Base-by-base conservation (phyloP, 2,113 vertebrate genomes). In the Galemys pyrenaicus region DNA sequence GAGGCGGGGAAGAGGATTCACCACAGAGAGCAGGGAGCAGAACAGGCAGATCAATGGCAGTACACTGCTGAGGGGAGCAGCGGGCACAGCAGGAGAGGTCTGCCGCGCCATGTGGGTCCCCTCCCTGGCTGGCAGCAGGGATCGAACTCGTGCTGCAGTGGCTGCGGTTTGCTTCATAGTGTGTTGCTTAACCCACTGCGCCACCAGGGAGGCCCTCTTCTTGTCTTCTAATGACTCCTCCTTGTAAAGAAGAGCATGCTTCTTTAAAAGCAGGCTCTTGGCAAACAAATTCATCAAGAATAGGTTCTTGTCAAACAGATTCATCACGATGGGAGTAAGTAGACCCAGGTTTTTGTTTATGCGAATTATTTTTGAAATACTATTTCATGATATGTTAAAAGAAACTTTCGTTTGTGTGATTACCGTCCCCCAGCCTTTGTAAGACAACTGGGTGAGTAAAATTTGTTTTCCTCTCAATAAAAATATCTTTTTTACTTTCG, bases 401-500 rank as follows among this genome's bases (percentile, higher is more conserved):
- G 75, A 58, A 86, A 65, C 83, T 83, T 92, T 91, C 68, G 64
- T 86, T 82, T 85, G 67, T 74, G 16, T 51, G 39, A 68, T 78
- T 37, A 79, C 35, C 26, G n/a, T 28, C 26, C 30, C 20, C 20
- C 9, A 8, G 35, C 10, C 46, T n/a, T 9, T 9, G n/a, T 28
- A 78, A 74, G 56, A 39, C 19, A 83, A 24, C 13, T 62, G 49
- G 81, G 26, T 54, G 68, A n/a, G 13, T 41, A 78, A 71, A 87
- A 46, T 77, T 54, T 82, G 11, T 26, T 91, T 87, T 67, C 37
- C 13, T 86, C 32, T 91, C n/a, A 41, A 44, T 1, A 5, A 73
- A 79, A 86, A 95, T n/a, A n/a, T 39, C 20, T 30, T 32, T 94
- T 88, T 90, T n/a, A 30, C 41, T 67, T 89, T 68, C 62, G 81